These are phyloP conservation scores for Trichogramma evanescens DNA, from an alignment of 2,888 invertebrate species.

Conservation along the genomic window DNA sequence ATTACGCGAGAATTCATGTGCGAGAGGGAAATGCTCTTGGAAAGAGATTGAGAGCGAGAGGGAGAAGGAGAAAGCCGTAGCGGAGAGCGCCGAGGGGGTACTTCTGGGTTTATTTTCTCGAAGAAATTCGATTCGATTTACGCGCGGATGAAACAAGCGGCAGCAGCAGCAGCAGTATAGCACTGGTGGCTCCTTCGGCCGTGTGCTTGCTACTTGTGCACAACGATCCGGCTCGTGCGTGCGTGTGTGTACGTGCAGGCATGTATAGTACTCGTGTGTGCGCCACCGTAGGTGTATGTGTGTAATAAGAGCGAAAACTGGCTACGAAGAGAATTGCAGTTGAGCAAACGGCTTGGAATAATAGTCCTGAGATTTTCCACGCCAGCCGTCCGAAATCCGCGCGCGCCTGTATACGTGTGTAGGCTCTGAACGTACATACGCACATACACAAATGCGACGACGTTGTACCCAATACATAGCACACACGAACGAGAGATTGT, in stretches of 20 bases:
- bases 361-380: slow-evolving; percentile 12
- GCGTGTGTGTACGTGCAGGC: no score
- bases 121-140: slow-evolving; percentile 25
- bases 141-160: slow-evolving; percentile 19
- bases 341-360: slow-evolving; percentile 22
- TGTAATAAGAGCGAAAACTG: slow-evolving; percentile 19
- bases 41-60: not conserved
- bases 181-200: not conserved
- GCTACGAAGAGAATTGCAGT: slow-evolving; percentile 12
- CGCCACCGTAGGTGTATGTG: not conserved
- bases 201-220: no score
- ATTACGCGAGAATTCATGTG: slow-evolving; percentile 19
- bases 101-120: slow-evolving; percentile 23
- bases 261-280: not conserved
- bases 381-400: slow-evolving; percentile 1
- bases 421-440: not conserved
- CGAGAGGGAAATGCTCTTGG: slow-evolving; percentile 10
- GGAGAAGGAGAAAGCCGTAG: not conserved
- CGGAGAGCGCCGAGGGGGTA: slow-evolving; percentile 18
- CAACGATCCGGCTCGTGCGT: no score
- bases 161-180: not conserved
- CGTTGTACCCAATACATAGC: no score
- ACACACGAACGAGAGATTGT: not conserved
- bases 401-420: not conserved
- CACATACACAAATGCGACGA: no score